Conservation (phyloP, 2,888 invertebrate genomes). For the Chromoteleia sp. region DNA sequence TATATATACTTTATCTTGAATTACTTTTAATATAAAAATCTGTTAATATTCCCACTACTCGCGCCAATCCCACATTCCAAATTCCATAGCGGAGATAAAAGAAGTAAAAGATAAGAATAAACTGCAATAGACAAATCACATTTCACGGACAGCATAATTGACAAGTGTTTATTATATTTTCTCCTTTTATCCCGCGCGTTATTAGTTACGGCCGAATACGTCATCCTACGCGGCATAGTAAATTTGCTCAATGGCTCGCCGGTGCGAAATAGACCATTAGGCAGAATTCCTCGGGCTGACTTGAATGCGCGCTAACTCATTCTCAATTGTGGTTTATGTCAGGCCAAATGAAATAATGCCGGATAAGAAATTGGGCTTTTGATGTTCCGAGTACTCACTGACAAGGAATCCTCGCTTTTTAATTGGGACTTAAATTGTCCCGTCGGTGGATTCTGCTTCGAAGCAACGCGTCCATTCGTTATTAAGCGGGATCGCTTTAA, state of each 20-base stretch:
- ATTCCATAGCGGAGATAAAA: no score
- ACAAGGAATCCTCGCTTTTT: conserved; percentile 54
- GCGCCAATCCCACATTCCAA: no score
- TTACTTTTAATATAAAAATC: no score
- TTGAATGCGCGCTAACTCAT: conserved; percentile 62
- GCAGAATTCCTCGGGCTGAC: conserved; percentile 33
- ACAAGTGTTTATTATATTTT: conserved; percentile 16
- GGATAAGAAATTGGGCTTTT: conserved; percentile 58
- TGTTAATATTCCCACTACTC: no score
- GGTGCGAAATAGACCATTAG: conserved; percentile 65
- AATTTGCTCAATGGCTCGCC: conserved; percentile 38
- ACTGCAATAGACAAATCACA: conserved; percentile 1
- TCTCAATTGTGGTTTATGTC: conserved; percentile 65
- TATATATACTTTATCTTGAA: no score
- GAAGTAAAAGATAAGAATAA: neutral
- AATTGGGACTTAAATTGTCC: conserved; percentile 50
- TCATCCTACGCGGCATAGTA: conserved; percentile 57
- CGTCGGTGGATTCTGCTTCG: conserved; percentile 8
- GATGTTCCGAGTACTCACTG: conserved; percentile 26
- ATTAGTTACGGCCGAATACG: conserved; percentile 47
- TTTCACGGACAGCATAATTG: conserved; percentile 29
- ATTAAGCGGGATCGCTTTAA: conserved; percentile 22
- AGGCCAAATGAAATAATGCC: conserved; percentile 47
- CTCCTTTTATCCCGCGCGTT: conserved; percentile 22
- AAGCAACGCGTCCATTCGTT: conserved; percentile 4